A percentile compares a stretch with the other conserved stretches of the same genome.
phyloP scores from a whole-genome alignment of 1,140 invertebrate species.

The Drosophila willistoni region DNA sequence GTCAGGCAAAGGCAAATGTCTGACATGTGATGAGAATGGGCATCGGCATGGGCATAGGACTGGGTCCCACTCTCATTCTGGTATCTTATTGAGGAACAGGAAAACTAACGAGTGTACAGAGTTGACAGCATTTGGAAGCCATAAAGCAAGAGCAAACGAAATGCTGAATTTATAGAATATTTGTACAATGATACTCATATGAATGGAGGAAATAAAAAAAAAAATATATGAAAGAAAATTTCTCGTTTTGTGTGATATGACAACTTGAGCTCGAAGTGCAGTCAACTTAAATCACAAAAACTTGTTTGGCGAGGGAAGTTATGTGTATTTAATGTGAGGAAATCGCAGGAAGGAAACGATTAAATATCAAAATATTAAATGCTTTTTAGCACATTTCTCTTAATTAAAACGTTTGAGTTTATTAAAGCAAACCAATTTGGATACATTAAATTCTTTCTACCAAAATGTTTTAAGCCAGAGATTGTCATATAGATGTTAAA shows the following conservation, averaged over 20 bases:
- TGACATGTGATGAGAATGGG: constrained; percentile 12
- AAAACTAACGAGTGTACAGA: constrained; percentile 15
- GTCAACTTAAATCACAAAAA: constrained; percentile 4
- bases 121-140: constrained; percentile 11
- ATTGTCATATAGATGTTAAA: no score
- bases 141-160: constrained; percentile 3
- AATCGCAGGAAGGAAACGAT: background rate
- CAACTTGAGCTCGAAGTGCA: constrained; percentile 6
- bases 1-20: constrained; percentile 20
- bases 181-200: constrained; percentile 8
- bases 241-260: constrained; percentile 11
- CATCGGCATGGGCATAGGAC: background rate
- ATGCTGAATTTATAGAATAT: constrained; percentile 16
- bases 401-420: constrained; percentile 4
- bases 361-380: background rate
- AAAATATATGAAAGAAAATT: constrained; percentile 1
- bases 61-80: background rate
- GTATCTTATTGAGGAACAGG: constrained; percentile 7
- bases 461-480: background rate
- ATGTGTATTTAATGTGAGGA: constrained; percentile 1
- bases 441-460: background rate
- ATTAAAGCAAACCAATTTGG: background rate
- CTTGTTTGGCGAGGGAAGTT: constrained; percentile 1
- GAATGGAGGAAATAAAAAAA: background rate
- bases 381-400: background rate